phyloP scores from a whole-genome alignment of 2,888 invertebrate genomes.

The Sarcophaga subvicina region DNA sequence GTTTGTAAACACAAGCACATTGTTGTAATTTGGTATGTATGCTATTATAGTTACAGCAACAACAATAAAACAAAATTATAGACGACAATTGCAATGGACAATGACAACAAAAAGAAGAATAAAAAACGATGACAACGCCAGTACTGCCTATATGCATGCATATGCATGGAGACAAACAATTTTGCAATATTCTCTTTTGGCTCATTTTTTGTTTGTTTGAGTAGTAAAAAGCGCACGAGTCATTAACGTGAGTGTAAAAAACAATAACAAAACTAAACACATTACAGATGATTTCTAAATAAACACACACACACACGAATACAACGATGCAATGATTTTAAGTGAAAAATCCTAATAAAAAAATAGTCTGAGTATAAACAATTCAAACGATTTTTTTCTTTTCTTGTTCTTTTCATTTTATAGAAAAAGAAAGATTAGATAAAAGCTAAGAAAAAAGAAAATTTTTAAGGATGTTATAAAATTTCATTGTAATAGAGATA shows the following conservation, averaged over 20 bases:
- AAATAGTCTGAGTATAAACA: conserved; percentile 41
- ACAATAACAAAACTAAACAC: conserved; percentile 14
- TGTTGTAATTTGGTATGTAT: conserved; percentile 10
- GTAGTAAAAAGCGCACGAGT: conserved; percentile 37
- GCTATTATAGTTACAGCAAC: not conserved
- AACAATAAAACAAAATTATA: not conserved
- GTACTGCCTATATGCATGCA: not conserved
- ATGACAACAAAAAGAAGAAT: conserved; percentile 6
- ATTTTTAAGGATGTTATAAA: conserved; percentile 19
- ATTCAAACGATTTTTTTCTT: conserved; percentile 4
- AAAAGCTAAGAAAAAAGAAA: conserved; percentile 4
- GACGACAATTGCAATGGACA: conserved; percentile 25
- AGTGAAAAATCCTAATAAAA: conserved; percentile 12
- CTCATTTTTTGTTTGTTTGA: not conserved
- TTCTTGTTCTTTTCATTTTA: not conserved
- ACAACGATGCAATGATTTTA: conserved; percentile 1
- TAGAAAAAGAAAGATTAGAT: conserved; percentile 28
- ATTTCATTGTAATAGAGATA: conserved; percentile 39
- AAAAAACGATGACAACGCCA: conserved; percentile 1
- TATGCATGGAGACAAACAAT: not conserved
- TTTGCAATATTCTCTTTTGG: conserved; percentile 28
- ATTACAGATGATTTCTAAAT: not conserved
- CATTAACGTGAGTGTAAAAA: conserved; percentile 35
- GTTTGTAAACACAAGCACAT: conserved; percentile 33
- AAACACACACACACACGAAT: not conserved